A percentile compares a stretch with the other conserved stretches of the same genome.
Evolutionary conservation across 2,888 invertebrate genomes (phyloP).

Genomic region (Hypena proboscidalis): DNA sequence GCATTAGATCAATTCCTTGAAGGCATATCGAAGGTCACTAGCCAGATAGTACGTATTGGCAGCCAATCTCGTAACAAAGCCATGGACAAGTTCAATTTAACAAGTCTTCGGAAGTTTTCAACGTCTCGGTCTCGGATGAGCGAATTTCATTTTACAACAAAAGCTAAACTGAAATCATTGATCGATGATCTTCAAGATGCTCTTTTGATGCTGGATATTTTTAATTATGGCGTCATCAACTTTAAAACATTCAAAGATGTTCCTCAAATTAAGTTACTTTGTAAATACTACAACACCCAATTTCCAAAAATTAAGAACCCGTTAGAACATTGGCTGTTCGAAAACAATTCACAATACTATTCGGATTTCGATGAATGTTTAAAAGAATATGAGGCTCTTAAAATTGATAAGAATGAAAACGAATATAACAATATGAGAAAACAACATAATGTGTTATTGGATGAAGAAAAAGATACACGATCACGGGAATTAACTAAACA

Average conservation of each 20-base stretch:
- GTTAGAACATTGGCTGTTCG: constrained; percentile 63
- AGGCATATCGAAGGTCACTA: constrained; percentile 85
- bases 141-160: constrained; percentile 49
- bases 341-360: constrained; percentile 35
- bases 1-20: constrained; percentile 94
- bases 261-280: constrained; percentile 40
- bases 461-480: constrained; percentile 45
- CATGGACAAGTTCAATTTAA: constrained; percentile 71
- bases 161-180: constrained; percentile 39
- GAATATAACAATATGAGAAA: constrained; percentile 44
- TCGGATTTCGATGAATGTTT: constrained; percentile 31
- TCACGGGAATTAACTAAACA: constrained; percentile 14
- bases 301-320: constrained; percentile 37
- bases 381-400: constrained; percentile 25
- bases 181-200: constrained; percentile 47
- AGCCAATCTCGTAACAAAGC: constrained; percentile 86
- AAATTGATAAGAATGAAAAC: constrained; percentile 34
- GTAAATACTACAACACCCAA: constrained; percentile 35
- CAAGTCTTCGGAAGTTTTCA: constrained; percentile 58
- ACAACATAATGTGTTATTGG: constrained; percentile 43
- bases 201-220: constrained; percentile 50
- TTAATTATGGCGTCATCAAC: constrained; percentile 55
- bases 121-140: neutral
- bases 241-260: constrained; percentile 32
- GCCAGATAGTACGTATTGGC: constrained; percentile 88